phyloP scores from a whole-genome alignment of 1,140 invertebrate genomes.

The Macrotrachela quadricornifera region DNA sequence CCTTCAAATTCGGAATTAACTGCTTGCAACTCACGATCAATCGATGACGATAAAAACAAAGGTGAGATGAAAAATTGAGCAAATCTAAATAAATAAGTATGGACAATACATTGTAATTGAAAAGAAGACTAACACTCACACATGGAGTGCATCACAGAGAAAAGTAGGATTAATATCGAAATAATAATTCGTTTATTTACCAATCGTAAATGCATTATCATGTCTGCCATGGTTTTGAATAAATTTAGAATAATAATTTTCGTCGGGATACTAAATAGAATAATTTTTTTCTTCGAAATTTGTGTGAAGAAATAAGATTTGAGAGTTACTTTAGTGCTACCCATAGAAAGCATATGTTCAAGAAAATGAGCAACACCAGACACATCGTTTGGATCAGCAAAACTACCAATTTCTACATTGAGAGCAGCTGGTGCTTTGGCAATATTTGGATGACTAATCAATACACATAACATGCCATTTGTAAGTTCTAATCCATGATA shows the following conservation, averaged over 20 bases:
- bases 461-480: conserved; percentile 65
- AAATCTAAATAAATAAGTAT: too few species aligned
- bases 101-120: too few species aligned
- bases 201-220: conserved; percentile 65
- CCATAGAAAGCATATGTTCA: conserved; percentile 90
- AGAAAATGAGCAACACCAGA: conserved; percentile 85
- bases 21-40: too few species aligned
- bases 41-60: too few species aligned
- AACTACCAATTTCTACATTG: conserved; percentile 34
- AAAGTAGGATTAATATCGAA: conserved; percentile 73
- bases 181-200: conserved; percentile 73
- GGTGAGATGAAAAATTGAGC: too few species aligned
- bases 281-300: too few species aligned
- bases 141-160: conserved; percentile 54
- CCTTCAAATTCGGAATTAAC: too few species aligned
- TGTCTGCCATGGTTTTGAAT: conserved; percentile 64
- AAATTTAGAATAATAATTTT: conserved; percentile 56
- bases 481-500: conserved; percentile 60
- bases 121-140: conserved; percentile 32
- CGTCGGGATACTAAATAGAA: conserved; percentile 53
- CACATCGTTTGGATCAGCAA: conserved; percentile 64
- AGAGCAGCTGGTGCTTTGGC: conserved; percentile 73
- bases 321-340: conserved; percentile 52
- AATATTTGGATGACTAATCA: conserved; percentile 68
- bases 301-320: too few species aligned